Conservation (phyloP, 2,113 vertebrate genomes). For the Platichthys flesus region DNA sequence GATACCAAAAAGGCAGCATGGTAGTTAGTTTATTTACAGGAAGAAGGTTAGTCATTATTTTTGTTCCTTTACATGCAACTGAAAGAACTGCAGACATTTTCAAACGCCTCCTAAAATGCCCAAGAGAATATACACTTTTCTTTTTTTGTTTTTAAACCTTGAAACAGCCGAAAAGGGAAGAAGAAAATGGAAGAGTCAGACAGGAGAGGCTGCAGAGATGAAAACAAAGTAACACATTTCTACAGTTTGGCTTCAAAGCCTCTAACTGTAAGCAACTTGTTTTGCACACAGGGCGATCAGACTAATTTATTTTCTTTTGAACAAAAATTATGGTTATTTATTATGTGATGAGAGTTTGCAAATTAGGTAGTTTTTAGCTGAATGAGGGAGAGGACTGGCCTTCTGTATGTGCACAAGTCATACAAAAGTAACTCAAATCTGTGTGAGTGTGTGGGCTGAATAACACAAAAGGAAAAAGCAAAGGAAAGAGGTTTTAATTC, state of each 20-base stretch:
- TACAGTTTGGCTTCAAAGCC: constrained; percentile 22
- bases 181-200: background rate
- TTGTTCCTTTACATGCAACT: background rate
- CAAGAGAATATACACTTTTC: background rate
- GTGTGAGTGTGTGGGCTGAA: background rate
- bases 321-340: background rate
- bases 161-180: background rate
- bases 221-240: constrained; percentile 5
- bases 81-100: background rate
- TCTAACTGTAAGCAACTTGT: constrained; percentile 4
- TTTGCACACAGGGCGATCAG: constrained; percentile 2
- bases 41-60: background rate
- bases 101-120: background rate
- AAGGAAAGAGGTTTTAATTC: background rate
- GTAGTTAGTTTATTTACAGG: background rate
- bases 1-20: background rate
- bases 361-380: background rate
- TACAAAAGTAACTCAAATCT: background rate
- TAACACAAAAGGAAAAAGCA: background rate
- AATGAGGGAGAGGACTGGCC: background rate
- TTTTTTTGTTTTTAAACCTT: background rate
- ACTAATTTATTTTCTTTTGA: constrained; percentile 29
- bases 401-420: background rate
- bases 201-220: background rate
- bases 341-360: constrained; percentile 2